Conservation (phyloP, 2,113 vertebrate genomes). For the Triplophysa rosa region DNA sequence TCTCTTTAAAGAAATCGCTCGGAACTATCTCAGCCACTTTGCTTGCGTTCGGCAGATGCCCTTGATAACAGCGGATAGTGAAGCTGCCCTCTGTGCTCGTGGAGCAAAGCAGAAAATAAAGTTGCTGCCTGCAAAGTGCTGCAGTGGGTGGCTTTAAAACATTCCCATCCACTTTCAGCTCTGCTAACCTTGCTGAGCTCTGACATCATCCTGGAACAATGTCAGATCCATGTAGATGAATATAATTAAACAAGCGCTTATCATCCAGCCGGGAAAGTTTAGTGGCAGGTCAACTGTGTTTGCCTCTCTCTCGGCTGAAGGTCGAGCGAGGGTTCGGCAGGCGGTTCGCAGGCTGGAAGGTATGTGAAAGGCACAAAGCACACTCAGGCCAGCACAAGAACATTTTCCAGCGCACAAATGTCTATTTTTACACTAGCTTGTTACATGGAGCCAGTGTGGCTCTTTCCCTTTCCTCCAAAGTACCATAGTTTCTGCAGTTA, state of each 20-base stretch:
- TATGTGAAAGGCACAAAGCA: slow-evolving; percentile 45
- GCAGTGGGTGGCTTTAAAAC: slow-evolving; percentile 50
- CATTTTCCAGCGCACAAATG: slow-evolving; percentile 53
- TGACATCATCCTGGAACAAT: slow-evolving; percentile 83
- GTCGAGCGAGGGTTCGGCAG: slow-evolving; percentile 77
- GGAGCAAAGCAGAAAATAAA: slow-evolving; percentile 58
- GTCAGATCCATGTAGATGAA: slow-evolving; percentile 87
- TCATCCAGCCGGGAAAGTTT: slow-evolving; percentile 77
- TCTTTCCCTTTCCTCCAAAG: neutral
- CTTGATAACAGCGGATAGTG: slow-evolving; percentile 44
- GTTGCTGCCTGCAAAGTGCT: slow-evolving; percentile 55
- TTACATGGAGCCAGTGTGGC: slow-evolving; percentile 29
- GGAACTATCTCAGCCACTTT: neutral
- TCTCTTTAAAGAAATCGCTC: neutral
- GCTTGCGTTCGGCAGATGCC: slow-evolving; percentile 32
- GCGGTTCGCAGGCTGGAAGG: slow-evolving; percentile 47
- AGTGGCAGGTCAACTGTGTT: slow-evolving; percentile 75
- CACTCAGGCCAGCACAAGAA: slow-evolving; percentile 39
- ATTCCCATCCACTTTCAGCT: slow-evolving; percentile 58
- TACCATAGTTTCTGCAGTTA: neutral
- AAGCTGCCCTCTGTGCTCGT: slow-evolving; percentile 49
- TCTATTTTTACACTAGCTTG: slow-evolving; percentile 45
- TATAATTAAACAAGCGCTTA: slow-evolving; percentile 87
- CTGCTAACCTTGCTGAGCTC: slow-evolving; percentile 76
- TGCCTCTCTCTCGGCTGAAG: slow-evolving; percentile 77